Base-by-base conservation (phyloP, 2,797 vertebrate genomes). In the Syngnathus rostellatus region DNA sequence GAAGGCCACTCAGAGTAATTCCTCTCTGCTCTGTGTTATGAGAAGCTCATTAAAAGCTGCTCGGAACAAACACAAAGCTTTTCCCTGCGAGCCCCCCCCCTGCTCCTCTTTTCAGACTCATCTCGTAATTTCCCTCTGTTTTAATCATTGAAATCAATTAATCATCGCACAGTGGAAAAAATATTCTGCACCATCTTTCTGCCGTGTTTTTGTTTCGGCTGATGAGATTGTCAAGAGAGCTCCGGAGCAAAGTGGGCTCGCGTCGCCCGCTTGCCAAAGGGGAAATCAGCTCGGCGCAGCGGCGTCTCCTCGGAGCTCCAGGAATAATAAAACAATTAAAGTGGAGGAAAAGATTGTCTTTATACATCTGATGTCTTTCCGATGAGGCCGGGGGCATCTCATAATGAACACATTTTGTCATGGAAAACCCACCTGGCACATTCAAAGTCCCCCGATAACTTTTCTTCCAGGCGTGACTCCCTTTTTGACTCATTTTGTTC, bases 71-170 rank as follows among this genome's bases (percentile, higher is more conserved):
- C 94, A 98, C 95, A 98, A 96, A 94, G 94, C 92, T 90, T 85
- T 88, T 93, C 95, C 55, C 94, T 95, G 84, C 87, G 94, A 96
- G 95, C 93, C 93, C 89, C 91, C 91, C 91, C 91, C 93, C 3
- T 31, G 31, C 31, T 86, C 93, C 89, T 91, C 91, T 93, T 87
- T 96, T 96, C 93, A 96, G 94, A 95, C 91, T 89, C 94, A 90
- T 91, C 94, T 92, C 91, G 89, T 94, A 94, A 93, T 95, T 95
- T 95, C 92, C 93, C 92, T 89, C 91, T 94, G 90, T 91, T 92
- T 96, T 94, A 97, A 95, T 97, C 93, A 94, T 97, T 96, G 94
- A 94, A 94, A 96, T 95, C 95, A 98, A 98, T 97, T 97, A 98
- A 97, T 98, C 95, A 95, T 95, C 94, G 94, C 93, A 94, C 93